Evolutionary conservation across 1,140 invertebrate species (phyloP), one percentile per base, ranked within the genome.

Genomic region (Holcopasites calliopsidis): DNA sequence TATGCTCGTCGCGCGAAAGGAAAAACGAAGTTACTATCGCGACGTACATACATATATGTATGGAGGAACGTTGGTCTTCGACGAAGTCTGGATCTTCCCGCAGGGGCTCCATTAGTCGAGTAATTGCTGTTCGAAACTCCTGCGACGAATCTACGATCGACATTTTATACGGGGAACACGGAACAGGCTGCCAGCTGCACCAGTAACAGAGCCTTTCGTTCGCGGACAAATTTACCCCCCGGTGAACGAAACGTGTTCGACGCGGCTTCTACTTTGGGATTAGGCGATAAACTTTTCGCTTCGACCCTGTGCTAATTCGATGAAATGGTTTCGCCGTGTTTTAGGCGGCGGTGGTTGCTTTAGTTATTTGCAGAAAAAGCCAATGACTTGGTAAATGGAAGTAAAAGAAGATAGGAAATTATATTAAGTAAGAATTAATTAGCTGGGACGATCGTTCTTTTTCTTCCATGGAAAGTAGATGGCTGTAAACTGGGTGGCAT

Each of bases 71-170:
- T 31, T 71, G 77, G 73, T 77, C 79, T 81, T 78, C 69, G 73
- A 62, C 58, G 52, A 86, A 88, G 81, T 84, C 80, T 77, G 71
- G 70, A 78, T 78, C 82, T 86, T 80, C 85, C 85, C 84, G 79
- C 64, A 66, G 85, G 80, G 71, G 80, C 81, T 88, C 88, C 88
- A 89, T 89, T 88, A 90, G 87, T 83, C 69, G 55, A 76, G 87
- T 88, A 89, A 90, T 89, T 88, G 87, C 87, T 86, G 84, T 88
- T 89, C 74, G 83, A 84, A 90, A 90, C 87, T 90, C 87, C 79
- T 77, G 38, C 81, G 85, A 86, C 87, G 85, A 85, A 88, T 86
- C 81, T 86, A 86, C 86, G 83, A 87, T 89, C 80, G 84, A 76
- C 80, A 75, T 65, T 73, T 65, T 65, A 54, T 42, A 33, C 76